phyloP scores from a whole-genome alignment of 2,797 vertebrate genomes.

The Enteromius trimaculatus region DNA sequence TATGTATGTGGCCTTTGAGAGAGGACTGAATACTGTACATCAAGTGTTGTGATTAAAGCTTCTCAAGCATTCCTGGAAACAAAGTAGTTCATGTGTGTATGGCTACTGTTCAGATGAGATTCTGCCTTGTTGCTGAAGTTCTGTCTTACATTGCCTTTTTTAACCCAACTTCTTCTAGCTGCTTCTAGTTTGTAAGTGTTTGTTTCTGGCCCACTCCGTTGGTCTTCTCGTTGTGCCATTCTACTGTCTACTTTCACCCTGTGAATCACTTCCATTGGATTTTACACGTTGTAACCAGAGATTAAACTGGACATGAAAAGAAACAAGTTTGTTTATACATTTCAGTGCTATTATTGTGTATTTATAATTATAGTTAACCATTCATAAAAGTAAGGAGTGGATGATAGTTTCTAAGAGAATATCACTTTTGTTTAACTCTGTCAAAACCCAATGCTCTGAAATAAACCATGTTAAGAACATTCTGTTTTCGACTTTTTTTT shows the following conservation, averaged over 20 bases:
- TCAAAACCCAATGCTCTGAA: conserved; percentile 62
- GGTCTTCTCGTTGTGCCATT: conserved; percentile 40
- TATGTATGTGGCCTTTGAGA: conserved; percentile 36
- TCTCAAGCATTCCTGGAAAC: conserved; percentile 56
- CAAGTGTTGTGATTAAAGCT: conserved; percentile 44
- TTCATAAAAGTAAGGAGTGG: conserved; percentile 59
- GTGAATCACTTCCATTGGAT: conserved; percentile 44
- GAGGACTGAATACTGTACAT: not conserved
- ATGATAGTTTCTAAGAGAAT: conserved; percentile 62
- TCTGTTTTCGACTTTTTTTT: conserved; percentile 19
- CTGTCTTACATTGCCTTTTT: conserved; percentile 40
- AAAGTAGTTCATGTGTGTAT: conserved; percentile 32
- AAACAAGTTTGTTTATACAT: conserved; percentile 49
- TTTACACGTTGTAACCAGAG: conserved; percentile 51
- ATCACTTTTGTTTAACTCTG: conserved; percentile 65
- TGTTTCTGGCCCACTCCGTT: conserved; percentile 28
- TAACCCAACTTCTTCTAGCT: conserved; percentile 22
- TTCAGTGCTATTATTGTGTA: conserved; percentile 67
- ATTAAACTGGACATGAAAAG: conserved; percentile 53
- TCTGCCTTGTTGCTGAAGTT: conserved; percentile 54
- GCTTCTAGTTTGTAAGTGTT: conserved; percentile 49
- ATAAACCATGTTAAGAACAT: conserved; percentile 66
- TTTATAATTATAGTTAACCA: conserved; percentile 65
- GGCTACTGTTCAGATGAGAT: conserved; percentile 46
- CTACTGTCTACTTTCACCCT: conserved; percentile 29